Evolutionary conservation across 2,888 invertebrate genomes (phyloP).

Genomic region (Mythimna vitellina): DNA sequence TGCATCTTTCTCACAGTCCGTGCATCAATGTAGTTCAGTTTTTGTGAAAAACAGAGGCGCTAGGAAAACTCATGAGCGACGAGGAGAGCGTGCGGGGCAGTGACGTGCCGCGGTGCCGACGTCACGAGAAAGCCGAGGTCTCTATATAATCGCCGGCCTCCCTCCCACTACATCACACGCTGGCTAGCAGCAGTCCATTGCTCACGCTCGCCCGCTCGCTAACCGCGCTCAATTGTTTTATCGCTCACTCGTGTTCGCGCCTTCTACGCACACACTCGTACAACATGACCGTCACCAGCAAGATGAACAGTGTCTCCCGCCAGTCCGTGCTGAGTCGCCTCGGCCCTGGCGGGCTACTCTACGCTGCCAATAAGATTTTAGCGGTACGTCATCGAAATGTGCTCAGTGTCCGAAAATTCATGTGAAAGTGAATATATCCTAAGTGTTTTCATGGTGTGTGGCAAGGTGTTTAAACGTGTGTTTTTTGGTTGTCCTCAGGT

Average conservation of each 20-base stretch:
- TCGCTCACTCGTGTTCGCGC: constrained; percentile 81
- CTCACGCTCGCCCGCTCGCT: constrained; percentile 79
- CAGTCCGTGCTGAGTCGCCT: constrained; percentile 86
- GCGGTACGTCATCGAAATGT: constrained; percentile 86
- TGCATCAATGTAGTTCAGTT: constrained; percentile 76
- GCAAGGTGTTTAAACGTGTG: constrained; percentile 82
- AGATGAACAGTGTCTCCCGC: constrained; percentile 90
- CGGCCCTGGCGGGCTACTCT: constrained; percentile 87
- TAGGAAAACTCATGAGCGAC: constrained; percentile 77
- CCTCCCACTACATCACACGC: constrained; percentile 87
- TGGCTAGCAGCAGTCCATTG: constrained; percentile 80
- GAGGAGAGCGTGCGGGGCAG: constrained; percentile 68
- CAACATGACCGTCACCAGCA: constrained; percentile 89
- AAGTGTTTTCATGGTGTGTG: constrained; percentile 71
- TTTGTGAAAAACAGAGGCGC: constrained; percentile 79
- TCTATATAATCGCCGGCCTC: constrained; percentile 83
- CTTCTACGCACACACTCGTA: constrained; percentile 76
- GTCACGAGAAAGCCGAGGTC: constrained; percentile 88
- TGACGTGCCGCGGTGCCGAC: constrained; percentile 75
- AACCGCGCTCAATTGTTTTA: constrained; percentile 72
- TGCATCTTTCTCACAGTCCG: constrained; percentile 63
- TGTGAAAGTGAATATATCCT: constrained; percentile 71
- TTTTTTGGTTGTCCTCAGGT: constrained; percentile 87
- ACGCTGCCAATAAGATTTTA: constrained; percentile 88
- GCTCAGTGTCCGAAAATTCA: constrained; percentile 68